Conservation (phyloP, 2,113 vertebrate genomes). For the Chaetorhynchus papuensis region DNA sequence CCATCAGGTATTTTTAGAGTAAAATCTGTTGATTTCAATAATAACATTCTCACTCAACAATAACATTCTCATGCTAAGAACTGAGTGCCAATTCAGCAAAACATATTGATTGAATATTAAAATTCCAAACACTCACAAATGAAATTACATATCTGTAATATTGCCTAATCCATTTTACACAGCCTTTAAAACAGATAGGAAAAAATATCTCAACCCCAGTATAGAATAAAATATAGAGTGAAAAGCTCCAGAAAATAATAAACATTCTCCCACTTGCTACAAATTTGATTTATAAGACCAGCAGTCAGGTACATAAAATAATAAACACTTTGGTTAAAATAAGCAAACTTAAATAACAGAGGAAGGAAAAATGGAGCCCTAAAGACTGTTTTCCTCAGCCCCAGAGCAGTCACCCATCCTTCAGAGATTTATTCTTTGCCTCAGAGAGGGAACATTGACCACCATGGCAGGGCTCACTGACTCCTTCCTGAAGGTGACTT, state of each 20-base stretch:
- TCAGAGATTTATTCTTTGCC: not conserved
- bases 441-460: not conserved
- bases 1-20: not conserved
- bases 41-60: not conserved
- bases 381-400: not conserved
- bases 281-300: not conserved
- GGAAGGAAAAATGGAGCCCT: not conserved
- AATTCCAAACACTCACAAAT: not conserved
- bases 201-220: not conserved
- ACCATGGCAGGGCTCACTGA: not conserved
- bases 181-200: not conserved
- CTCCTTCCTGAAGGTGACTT: not conserved
- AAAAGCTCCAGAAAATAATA: not conserved
- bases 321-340: not conserved
- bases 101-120: not conserved
- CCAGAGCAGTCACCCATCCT: not conserved
- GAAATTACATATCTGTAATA: not conserved
- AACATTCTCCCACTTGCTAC: not conserved
- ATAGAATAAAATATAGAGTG: not conserved
- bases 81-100: not conserved
- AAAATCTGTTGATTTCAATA: not conserved
- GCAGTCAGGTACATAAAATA: not conserved
- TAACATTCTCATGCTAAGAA: not conserved
- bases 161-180: not conserved
- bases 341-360: not conserved